Evolutionary conservation across 2,888 invertebrate genomes (phyloP), one percentile per base, ranked within the genome.

Genomic region (Scaptodrosophila latifasciaeformis): DNA sequence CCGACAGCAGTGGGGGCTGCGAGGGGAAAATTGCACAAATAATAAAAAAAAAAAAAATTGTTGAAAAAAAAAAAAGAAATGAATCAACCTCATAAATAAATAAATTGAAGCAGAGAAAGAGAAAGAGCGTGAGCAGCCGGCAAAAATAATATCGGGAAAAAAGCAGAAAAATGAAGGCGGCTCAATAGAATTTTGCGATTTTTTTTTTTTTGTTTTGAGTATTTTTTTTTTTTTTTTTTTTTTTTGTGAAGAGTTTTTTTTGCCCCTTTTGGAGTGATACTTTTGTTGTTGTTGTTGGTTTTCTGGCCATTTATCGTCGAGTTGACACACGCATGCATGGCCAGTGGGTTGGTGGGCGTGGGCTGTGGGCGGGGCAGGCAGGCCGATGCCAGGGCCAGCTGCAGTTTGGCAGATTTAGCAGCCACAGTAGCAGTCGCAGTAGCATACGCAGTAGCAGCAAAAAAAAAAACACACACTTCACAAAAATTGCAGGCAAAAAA

Each of bases 81-180:
- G 13, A 15, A 13, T 10, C 13, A 17, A 27, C 21, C 59, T 46
- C 45, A 82, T 67, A 71, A 78, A 78, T 71, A 79, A 70, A 82
- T 75, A 70, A 82, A 81, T 81, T 70, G 77, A 74, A 82, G 68
- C 81, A 71, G 64, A 72, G 66, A 64, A 47, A 48, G 43, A 56
- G 48, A 49, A 49, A 59, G 30, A 35, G 27, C 18, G 49, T 5
- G 13, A 7, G 24, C 7, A 7, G 24, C 4, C 7, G 24, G 35
- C 54, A 47, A 59, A 63, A 62, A 51, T 44, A 50, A 54, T 59
- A 55, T 45, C 55, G 59, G 48, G 52, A 59, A 35, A 39, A 17
- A 54, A 69, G 70, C 66, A 67, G 70, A 69, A 69, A 59, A 59
- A 70, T 65, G 56, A 17, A 13, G 13, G 55, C 43, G 21, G 49